Base-by-base conservation (phyloP, 2,113 vertebrate species). In the Acrocephalus arundinaceus region DNA sequence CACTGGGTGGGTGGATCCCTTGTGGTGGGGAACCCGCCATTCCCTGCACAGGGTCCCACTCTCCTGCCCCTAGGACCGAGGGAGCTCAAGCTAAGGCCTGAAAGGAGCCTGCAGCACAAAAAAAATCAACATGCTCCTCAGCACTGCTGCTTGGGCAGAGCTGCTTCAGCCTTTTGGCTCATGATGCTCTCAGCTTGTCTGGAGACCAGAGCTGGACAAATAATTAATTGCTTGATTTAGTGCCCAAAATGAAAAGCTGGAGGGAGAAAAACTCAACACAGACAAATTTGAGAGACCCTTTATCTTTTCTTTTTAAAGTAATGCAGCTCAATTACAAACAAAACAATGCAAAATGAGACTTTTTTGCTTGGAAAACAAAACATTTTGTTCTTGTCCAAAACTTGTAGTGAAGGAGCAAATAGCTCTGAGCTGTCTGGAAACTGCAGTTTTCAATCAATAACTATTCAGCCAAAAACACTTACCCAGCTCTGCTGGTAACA, bases 221-320 rank as follows among this genome's bases (percentile, higher is more conserved):
- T 72, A 92, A 93, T 90, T 87, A 95, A 95, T 68, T 93, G 76
- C 80, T 94, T 90, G 83, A 83, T 92, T 90, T 83, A 78, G 57
- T 94, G 86, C 61, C 76, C 83, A 87, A 94, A 92, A 59, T 78
- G 55, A 93, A 87, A 94, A 88, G 55, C 55, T 80, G 58, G 45
- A 71, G 39, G 65, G 35, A 31, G 51, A 79, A 68, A 58, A 35
- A 31, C 35, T 19, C 31, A 67, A 45, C 51, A n/a, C 51, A 75
- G 57, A 43, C 1, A 1, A 59, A 61, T 71, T n/a, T 75, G 39
- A 86, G 75, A 52, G 35, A 66, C 43, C 15, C 35, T 92, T 84
- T 90, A 51, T 83, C 46, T 94, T 90, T 86, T 71, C 57, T 91
- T 79, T 85, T 62, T 70, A 93, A 45, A 23, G 49, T 57, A 90